Conservation (phyloP, 2,888 invertebrate species). For the Tinea trinotella region DNA sequence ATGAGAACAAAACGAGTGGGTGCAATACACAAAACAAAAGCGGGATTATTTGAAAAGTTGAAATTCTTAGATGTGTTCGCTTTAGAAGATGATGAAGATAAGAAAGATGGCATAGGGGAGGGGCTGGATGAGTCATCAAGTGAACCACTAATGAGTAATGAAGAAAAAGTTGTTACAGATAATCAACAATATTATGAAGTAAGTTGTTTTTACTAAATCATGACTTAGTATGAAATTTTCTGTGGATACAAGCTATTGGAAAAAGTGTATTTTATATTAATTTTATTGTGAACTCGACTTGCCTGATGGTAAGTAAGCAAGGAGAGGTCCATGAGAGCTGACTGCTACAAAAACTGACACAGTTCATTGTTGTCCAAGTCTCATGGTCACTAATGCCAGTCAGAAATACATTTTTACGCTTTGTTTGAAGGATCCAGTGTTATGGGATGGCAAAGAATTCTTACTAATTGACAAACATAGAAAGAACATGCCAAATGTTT, state of each 20-base stretch:
- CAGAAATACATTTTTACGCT: too few relatives aligned
- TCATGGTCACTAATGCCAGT: too few relatives aligned
- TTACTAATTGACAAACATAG: too few relatives aligned
- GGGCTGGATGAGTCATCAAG: neutral
- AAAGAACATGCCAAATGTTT: too few relatives aligned
- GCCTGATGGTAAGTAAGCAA: too few relatives aligned
- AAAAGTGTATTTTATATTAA: neutral
- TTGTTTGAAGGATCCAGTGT: too few relatives aligned
- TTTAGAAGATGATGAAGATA: slow-evolving; percentile 26
- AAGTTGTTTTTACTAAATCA: slow-evolving; percentile 21
- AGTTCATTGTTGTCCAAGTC: too few relatives aligned
- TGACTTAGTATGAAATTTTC: neutral
- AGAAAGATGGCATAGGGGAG: slow-evolving; percentile 23
- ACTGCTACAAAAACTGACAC: too few relatives aligned
- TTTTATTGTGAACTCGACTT: too few relatives aligned
- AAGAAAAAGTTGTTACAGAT: slow-evolving; percentile 58
- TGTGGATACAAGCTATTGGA: slow-evolving; percentile 18
- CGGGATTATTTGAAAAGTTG: slow-evolving; percentile 48
- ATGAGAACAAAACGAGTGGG: slow-evolving; percentile 60
- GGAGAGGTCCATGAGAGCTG: too few relatives aligned
- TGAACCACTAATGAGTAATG: slow-evolving; percentile 30
- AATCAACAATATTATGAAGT: slow-evolving; percentile 66
- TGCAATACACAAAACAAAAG: slow-evolving; percentile 45
- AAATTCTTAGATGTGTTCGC: slow-evolving; percentile 42
- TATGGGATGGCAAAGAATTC: too few relatives aligned